A percentile compares a stretch with the other conserved stretches of the same genome.
phyloP scores from a whole-genome alignment of 2,797 vertebrate species.

The Myotis planiceps region DNA sequence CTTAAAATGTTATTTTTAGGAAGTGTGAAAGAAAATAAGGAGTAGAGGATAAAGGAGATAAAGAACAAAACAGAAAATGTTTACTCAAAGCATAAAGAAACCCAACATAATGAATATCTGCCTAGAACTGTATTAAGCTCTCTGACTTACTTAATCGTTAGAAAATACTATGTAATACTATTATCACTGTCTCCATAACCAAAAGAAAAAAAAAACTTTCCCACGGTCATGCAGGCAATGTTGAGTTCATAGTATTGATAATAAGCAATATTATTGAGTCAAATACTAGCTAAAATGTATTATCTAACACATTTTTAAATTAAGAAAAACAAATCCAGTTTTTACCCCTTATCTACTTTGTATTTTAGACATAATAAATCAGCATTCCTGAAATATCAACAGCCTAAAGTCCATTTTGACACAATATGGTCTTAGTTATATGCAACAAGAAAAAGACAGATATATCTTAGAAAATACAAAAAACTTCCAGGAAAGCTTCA shows the following conservation, averaged over 20 bases:
- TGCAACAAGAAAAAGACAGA: background rate
- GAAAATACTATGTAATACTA: background rate
- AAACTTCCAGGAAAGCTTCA: constrained; percentile 18
- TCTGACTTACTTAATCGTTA: background rate
- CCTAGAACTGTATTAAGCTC: background rate
- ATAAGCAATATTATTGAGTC: background rate
- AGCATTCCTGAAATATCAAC: background rate
- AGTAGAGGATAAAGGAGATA: background rate
- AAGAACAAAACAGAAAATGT: background rate
- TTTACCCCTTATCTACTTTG: background rate
- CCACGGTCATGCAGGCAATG: background rate
- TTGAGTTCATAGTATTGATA: background rate
- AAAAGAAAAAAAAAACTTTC: background rate
- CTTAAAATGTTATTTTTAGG: background rate
- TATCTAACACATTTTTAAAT: background rate
- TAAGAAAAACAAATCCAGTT: background rate
- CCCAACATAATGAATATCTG: background rate
- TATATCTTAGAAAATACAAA: constrained; percentile 26
- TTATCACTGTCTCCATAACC: background rate
- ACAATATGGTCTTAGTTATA: background rate
- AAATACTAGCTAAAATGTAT: background rate
- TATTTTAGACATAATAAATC: background rate
- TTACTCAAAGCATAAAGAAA: background rate
- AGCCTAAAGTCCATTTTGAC: background rate
- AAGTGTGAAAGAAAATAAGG: background rate